Base-by-base conservation (phyloP, 2,797 vertebrate species). In the Periparus ater region DNA sequence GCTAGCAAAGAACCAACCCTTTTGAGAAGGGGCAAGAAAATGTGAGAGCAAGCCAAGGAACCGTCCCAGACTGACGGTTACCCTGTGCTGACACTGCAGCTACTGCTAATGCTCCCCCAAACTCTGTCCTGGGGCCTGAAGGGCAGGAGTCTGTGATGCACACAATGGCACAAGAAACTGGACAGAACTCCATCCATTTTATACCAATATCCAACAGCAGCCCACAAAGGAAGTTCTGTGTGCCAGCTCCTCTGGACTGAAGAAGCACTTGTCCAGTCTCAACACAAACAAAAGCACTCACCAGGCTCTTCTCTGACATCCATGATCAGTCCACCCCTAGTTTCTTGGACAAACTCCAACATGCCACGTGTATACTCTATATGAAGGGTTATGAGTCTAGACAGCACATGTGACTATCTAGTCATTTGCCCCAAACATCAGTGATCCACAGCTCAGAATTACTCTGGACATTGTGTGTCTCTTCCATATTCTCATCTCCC, bases 311-410 rank as follows among this genome's bases (percentile, higher is more conserved):
- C 75, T 73, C 27, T 66, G 42, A 47, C 5, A 12, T 0, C 3
- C 30, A 40, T 8, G 19, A 72, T 47, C 83, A 83, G 57, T 25
- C 51, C 68, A 88, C 34, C 25, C 45, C 55, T 38, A 3, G 11
- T 60, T 27, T 53, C 27, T 11, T n/a, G 45, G 58, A 38, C 5
- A 2, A 81, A 19, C 40, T 53, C 67, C 27, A 32, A 29, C 9
- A 23, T 10, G 30, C 22, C 66, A 38, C 47, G 6, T 2, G 2
- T 32, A 7, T n/a, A 25, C 25, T 45, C 34, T 19, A 36, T 13
- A 55, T 4, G 9, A 58, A 45, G 22, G 20, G 26, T 20, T 22
- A 25, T 0, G 0, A 82, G 23, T 32, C n/a, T 2, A 34, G 54
- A 50, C 18, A 83, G 73, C 36, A 0, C 4, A 2, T 8, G 23